Evolutionary conservation across 2,888 invertebrate species (phyloP).

Genomic region (Nasonovia ribisnigri): DNA sequence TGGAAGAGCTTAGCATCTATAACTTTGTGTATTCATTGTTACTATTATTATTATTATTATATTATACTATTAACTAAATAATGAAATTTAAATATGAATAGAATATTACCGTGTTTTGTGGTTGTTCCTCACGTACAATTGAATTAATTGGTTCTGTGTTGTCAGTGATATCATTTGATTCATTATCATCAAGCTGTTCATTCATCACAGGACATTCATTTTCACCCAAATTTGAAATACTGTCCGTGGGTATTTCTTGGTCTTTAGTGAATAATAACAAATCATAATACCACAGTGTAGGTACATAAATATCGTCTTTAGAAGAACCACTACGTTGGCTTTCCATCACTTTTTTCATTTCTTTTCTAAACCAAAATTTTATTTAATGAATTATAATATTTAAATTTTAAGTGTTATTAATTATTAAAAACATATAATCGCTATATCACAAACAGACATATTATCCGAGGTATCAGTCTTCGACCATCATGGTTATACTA

Average conservation of each 20-base stretch:
- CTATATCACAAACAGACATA: too few relatives aligned
- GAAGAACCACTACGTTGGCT: background rate
- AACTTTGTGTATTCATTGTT: too few relatives aligned
- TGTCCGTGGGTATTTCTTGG: conserved; percentile 5
- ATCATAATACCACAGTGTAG: background rate
- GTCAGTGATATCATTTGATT: conserved; percentile 16
- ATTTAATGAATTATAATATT: background rate
- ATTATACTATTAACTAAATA: too few relatives aligned
- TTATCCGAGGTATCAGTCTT: too few relatives aligned
- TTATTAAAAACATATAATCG: too few relatives aligned
- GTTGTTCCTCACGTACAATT: conserved; percentile 6
- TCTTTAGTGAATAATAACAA: conserved; percentile 1
- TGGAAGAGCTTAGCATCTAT: too few relatives aligned
- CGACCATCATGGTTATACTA: too few relatives aligned
- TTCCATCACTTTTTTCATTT: background rate
- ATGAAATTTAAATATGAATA: conserved; percentile 10
- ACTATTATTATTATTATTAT: too few relatives aligned
- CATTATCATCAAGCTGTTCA: background rate
- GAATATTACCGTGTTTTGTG: conserved; percentile 1
- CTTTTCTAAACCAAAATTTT: background rate
- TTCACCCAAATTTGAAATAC: conserved; percentile 22
- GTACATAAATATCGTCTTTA: background rate
- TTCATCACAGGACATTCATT: conserved; percentile 18
- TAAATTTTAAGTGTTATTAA: background rate
- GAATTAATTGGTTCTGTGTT: background rate